phyloP scores from a whole-genome alignment of 92 coral and sea anemone species.

The Palythoa grandis region DNA sequence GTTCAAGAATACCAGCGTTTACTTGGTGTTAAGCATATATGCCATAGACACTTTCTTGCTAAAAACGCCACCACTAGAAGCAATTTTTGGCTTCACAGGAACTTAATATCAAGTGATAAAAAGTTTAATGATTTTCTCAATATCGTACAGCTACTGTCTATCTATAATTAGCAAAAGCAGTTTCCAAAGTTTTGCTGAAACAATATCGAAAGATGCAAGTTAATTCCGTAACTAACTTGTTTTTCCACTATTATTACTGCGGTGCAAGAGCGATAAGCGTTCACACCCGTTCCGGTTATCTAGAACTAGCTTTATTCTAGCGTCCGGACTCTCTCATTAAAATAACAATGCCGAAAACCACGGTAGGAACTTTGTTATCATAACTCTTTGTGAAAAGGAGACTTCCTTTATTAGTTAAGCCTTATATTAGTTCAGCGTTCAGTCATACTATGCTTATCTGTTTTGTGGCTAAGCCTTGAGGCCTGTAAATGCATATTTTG shows the following conservation, averaged over 20 bases:
- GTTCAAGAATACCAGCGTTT: no score
- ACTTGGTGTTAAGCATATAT: not conserved
- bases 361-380: slow-evolving; percentile 22
- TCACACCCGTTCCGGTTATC: not conserved
- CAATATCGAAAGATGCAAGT: slow-evolving; percentile 23
- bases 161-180: not conserved
- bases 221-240: slow-evolving; percentile 32
- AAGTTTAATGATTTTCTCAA: not conserved
- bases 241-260: slow-evolving; percentile 29
- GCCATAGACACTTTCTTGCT: not conserved
- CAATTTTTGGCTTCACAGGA: not conserved
- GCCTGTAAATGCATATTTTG: not conserved
- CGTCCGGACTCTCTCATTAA: slow-evolving; percentile 9
- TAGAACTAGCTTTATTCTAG: not conserved
- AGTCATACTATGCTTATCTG: slow-evolving; percentile 8
- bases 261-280: not conserved
- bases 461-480: not conserved
- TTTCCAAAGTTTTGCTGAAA: not conserved
- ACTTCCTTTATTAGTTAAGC: not conserved
- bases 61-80: not conserved
- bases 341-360: slow-evolving; percentile 4
- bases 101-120: not conserved
- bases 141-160: not conserved
- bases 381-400: slow-evolving; percentile 1
- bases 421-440: slow-evolving; percentile 7